These are phyloP conservation scores for Caenorhabditis japonica DNA, from an alignment of 2,888 invertebrate species.

Conservation along the genomic window DNA sequence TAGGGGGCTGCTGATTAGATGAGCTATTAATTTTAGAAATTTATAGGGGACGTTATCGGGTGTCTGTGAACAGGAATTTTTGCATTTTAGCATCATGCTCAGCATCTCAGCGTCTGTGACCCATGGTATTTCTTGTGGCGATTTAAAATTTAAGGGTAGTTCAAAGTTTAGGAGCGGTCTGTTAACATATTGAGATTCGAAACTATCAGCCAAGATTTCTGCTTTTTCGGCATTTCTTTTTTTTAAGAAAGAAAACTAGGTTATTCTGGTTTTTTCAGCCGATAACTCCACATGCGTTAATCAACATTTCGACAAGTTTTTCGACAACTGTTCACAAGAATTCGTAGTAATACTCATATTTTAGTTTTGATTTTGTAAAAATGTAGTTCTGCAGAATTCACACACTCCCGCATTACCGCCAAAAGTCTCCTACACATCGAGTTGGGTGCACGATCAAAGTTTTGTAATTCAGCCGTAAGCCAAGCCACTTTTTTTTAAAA, in stretches of 20 bases:
- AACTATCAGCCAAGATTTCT: neutral
- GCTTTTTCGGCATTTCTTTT: neutral
- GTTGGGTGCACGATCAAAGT: constrained; percentile 15
- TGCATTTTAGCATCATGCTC: neutral
- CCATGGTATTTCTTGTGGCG: neutral
- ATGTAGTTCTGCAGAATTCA: too few species aligned
- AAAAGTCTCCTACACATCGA: neutral
- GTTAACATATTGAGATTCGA: neutral
- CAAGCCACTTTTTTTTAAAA: too few species aligned
- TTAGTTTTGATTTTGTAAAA: too few species aligned
- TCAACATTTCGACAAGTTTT: too few species aligned
- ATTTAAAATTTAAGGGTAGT: neutral
- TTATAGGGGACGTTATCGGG: neutral
- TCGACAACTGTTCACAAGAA: too few species aligned
- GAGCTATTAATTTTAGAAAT: neutral
- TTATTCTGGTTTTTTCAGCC: too few species aligned
- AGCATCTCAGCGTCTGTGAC: neutral
- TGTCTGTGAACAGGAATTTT: neutral
- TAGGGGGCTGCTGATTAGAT: neutral
- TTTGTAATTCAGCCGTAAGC: constrained; percentile 8
- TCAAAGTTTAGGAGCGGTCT: neutral
- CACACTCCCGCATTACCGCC: neutral
- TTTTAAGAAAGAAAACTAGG: too few species aligned
- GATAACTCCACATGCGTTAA: too few species aligned
- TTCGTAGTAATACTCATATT: too few species aligned